phyloP scores from a whole-genome alignment of 2,797 vertebrate species.

The Falco peregrinus region DNA sequence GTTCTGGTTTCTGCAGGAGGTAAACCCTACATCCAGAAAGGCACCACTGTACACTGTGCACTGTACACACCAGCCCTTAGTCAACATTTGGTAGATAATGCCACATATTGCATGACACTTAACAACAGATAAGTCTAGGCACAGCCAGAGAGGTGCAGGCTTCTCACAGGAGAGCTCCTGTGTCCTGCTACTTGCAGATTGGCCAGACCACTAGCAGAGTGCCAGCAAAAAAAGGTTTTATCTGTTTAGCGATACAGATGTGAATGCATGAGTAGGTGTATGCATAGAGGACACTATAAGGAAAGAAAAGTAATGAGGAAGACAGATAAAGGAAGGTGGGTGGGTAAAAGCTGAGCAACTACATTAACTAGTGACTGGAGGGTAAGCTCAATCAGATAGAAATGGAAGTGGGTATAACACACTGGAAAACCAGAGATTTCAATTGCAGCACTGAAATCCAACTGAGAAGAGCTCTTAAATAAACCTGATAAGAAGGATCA shows the following conservation, averaged over 20 bases:
- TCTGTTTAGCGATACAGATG: background rate
- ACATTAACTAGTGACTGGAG: background rate
- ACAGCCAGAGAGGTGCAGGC: background rate
- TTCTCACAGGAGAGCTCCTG: background rate
- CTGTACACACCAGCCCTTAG: too few relatives aligned
- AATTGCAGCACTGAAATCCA: background rate
- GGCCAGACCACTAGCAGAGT: background rate
- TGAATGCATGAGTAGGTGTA: background rate
- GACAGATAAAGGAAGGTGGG: background rate
- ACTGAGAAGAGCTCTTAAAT: background rate
- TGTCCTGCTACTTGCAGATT: background rate
- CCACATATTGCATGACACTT: fast-evolving
- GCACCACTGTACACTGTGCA: background rate
- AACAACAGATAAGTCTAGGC: background rate
- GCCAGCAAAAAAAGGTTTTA: background rate
- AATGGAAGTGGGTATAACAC: background rate
- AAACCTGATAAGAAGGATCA: background rate
- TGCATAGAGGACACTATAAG: background rate
- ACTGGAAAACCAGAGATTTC: background rate
- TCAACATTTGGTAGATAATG: fast-evolving
- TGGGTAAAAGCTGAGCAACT: background rate
- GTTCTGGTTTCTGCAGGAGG: background rate
- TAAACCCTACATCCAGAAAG: background rate
- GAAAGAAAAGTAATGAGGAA: background rate
- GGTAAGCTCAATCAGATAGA: background rate